Base-by-base conservation (phyloP, 2,797 vertebrate genomes). In the Siniperca scherzeri region DNA sequence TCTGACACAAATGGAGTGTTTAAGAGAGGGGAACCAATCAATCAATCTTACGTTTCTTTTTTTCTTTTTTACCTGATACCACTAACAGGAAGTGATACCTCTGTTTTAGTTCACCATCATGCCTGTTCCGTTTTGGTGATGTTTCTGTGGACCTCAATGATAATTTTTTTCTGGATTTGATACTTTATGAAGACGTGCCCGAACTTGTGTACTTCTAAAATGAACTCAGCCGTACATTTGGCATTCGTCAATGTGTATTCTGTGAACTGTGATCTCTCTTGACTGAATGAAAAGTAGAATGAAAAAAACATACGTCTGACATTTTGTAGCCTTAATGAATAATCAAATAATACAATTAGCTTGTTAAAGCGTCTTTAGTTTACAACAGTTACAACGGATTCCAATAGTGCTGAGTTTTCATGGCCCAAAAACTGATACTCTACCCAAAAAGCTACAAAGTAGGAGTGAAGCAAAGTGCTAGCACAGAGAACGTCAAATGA, bases 1-100 rank as follows among this genome's bases (percentile, higher is more conserved):
- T 60, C 11, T 12, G 52, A 74, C 76, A 81, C 67, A 72, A 69
- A 79, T 80, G 17, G 11, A 42, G 46, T 42, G 70, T 50, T 44
- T 33, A 27, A 36, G 57, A 70, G 55, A 53, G 38, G 55, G 7
- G 56, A 71, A 65, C 5, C 17, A 52, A 70, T 76, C 52, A 30
- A 53, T 80, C 57, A 75, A 62, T 66, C n/a, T 38, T 30, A 27
- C 6, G 3, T 40, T 21, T 7, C 1, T 14, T 36, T n/a, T 61
- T 25, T 21, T 7, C 1, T 33, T n/a, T 61, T 25, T 13, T n/a
- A 70, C 10, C 17, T 3, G 7, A 52, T 62, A 7, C 11, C 9
- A 3, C 3, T 14, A 12, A 66, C 55, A 68, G 19, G 40, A 53
- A 69, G 33, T 74, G 14, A 67, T 33, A 36, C 53, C 1, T 42